Evolutionary conservation across 2,113 vertebrate species (phyloP), one percentile per base, ranked within the genome.

Genomic region (Xiphias gladius): DNA sequence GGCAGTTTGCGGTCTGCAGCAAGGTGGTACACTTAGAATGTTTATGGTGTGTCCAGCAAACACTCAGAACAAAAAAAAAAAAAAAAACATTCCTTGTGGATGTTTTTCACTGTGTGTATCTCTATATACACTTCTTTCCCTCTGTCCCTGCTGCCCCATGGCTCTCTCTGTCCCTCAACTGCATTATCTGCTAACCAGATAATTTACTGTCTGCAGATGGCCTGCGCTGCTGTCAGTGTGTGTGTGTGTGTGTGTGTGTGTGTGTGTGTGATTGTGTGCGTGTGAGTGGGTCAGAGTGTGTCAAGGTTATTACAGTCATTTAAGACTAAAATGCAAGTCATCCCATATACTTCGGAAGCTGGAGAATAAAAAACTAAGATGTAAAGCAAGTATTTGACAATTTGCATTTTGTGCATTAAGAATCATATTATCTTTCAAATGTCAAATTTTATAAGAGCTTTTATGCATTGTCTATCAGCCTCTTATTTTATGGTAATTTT

Each of bases 141-240:
- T 70, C 35, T 22, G 17, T 78, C 62, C 61, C 63, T n/a, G 30
- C 65, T 35, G 30, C 69, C 54, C 43, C 66, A 46, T 83, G 62
- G 41, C 37, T 58, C 71, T 65, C 24, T 66, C 63, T 63, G 43
- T 72, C 74, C 35, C 79, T 78, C 77, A 70, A 58, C 77, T 69
- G 19, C 32, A 59, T 81, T 90, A 76, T 87, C 76, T 84, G 76
- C 77, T 87, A 88, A 88, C 69, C 79, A 86, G 82, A 91, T 88
- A 83, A 88, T 90, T 79, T 88, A 85, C 69, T 86, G 82, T 86
- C 76, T 91, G 59, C 88, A 87, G 86, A 91, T 91, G 84, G 86
- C 71, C 76, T 62, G 63, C 55, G 32, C 88, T 86, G 82, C 83
- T 86, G 86, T 88, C 37, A 5, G 48, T 41, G 35, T 79, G 55